Evolutionary conservation across 2,888 invertebrate genomes (phyloP), one percentile per base, ranked within the genome.

Genomic region (Dasypolia templi): DNA sequence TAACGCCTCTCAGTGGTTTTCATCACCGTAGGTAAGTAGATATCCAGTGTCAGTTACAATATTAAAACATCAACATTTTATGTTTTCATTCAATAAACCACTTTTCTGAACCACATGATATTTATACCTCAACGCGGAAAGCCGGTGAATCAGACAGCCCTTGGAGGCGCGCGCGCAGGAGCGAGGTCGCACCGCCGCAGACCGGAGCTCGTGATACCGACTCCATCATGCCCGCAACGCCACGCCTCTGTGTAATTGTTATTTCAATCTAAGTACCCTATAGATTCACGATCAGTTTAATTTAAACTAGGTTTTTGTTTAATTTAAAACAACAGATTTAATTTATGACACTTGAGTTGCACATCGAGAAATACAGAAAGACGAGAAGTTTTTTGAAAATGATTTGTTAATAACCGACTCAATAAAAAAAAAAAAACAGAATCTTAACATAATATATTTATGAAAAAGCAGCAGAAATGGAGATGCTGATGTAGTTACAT

Each of bases 201-300:
- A 88, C 87, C 89, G 90, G 89, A 90, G 91, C 89, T 91, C 91
- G 88, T 88, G 88, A 86, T 91, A 89, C 89, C 87, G 86, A 78
- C 89, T 87, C 83, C 88, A 92, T 91, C 90, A 87, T 87, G 87
- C 85, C 87, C 79, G 81, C 73, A 74, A 81, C 59, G 83, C 91
- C 92, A 92, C 92, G 93, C 93, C 93, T 88, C 89, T 87, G 67
- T 82, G 85, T 92, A 91, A 91, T 92, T 92, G 91, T 92, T 91
- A 90, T 86, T 89, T 88, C 91, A 91, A 91, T 91, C 92, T 89
- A 82, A 84, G 81, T 85, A 82, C 87, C 88, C 89, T 87, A 81
- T 83, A 84, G 80, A 81, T 87, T 83, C 77, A 77, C 75, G 73
- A 86, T 84, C 74, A 73, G 66, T 81, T 80, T 76, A 12, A 58